A percentile compares a stretch with the other conserved stretches of the same genome.
These are phyloP conservation scores for Rhyacichthys aspro DNA, from an alignment of 2,797 vertebrate species.

Conservation along the genomic window DNA sequence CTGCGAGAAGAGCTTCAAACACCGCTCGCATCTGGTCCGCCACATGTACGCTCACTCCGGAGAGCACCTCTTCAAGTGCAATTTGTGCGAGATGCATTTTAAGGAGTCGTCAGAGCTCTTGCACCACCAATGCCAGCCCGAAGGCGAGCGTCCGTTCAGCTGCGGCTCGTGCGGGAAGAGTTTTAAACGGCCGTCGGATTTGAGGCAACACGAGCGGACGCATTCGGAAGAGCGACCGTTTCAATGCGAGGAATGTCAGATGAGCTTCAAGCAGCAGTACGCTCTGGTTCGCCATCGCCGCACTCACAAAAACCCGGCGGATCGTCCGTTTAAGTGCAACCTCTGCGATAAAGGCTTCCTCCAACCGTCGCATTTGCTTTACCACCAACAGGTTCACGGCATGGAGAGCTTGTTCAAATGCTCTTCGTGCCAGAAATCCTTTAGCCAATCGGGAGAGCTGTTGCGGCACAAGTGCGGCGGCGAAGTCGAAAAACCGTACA, in stretches of 20 bases:
- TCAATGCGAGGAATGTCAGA: constrained; percentile 97
- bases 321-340: constrained; percentile 94
- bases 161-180: constrained; percentile 93
- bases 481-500: constrained; percentile 92
- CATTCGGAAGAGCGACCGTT: constrained; percentile 97
- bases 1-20: constrained; percentile 98
- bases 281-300: constrained; percentile 93
- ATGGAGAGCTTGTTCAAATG: constrained; percentile 98
- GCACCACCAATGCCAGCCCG: constrained; percentile 96
- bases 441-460: constrained; percentile 94
- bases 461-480: constrained; percentile 93
- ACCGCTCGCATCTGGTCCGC: constrained; percentile 96
- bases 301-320: constrained; percentile 88
- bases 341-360: constrained; percentile 96
- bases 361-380: constrained; percentile 95
- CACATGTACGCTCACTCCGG: constrained; percentile 98
- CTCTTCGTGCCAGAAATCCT: constrained; percentile 96
- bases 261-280: constrained; percentile 99
- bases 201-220: constrained; percentile 95
- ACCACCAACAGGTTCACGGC: constrained; percentile 96
- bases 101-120: constrained; percentile 96
- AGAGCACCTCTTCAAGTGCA: constrained; percentile 96
- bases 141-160: constrained; percentile 92
- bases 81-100: constrained; percentile 94
- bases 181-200: constrained; percentile 95